phyloP scores from a whole-genome alignment of 1,140 invertebrate species.

The Zaprionus ghesquierei region DNA sequence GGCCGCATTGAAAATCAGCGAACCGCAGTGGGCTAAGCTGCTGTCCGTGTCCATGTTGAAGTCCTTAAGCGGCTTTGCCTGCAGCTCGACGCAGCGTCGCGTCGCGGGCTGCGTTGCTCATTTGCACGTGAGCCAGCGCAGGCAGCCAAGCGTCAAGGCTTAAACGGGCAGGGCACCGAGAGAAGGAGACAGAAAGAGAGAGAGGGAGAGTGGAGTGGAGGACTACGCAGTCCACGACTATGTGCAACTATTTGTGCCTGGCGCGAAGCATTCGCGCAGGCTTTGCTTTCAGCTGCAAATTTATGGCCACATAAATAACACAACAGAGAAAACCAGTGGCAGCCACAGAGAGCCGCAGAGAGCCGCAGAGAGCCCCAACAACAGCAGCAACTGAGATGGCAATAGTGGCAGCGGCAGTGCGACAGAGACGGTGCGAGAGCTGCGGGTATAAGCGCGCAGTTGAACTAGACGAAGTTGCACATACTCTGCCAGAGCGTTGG shows the following conservation, averaged over 20 bases:
- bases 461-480: not conserved
- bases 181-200: not conserved
- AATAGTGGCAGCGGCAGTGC: not conserved
- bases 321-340: slow-evolving; percentile 74
- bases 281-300: slow-evolving; percentile 78
- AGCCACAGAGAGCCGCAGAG: slow-evolving; percentile 28
- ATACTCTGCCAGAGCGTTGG: not conserved
- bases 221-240: not conserved
- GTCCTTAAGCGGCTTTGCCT: slow-evolving; percentile 70
- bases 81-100: not conserved
- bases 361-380: slow-evolving; percentile 10
- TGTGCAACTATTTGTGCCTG: slow-evolving; percentile 44
- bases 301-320: slow-evolving; percentile 77
- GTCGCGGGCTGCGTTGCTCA: slow-evolving; percentile 59
- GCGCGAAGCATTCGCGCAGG: slow-evolving; percentile 34
- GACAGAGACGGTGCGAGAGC: not conserved
- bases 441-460: not conserved
- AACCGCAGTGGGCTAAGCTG: slow-evolving; percentile 69
- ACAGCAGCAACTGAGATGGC: not conserved
- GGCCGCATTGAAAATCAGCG: slow-evolving; percentile 68
- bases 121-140: slow-evolving; percentile 65
- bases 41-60: slow-evolving; percentile 48
- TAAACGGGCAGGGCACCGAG: slow-evolving; percentile 21
- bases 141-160: slow-evolving; percentile 72
- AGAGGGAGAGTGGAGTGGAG: not conserved